Evolutionary conservation across 2,797 vertebrate species (phyloP), one percentile per base, ranked within the genome.

Genomic region (Acrossocheilus wenchowensis): DNA sequence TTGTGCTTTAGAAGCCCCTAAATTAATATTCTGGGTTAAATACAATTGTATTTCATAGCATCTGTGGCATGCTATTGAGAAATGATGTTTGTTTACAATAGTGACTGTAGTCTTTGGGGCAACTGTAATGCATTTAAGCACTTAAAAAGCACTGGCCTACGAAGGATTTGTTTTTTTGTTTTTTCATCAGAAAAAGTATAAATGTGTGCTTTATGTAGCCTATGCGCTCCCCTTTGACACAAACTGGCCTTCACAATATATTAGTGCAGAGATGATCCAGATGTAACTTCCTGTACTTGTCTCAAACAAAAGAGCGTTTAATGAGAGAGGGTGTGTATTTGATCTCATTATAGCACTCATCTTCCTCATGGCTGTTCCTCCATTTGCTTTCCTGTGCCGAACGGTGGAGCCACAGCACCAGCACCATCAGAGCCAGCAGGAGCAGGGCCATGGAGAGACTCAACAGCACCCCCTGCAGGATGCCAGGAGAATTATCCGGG

Each of bases 261-360:
- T 73, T 60, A 60, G 69, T 45, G 69, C 64, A 68, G 15, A 48
- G 50, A 41, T 8, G 8, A 60, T 73, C 68, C 69, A 45, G 39
- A 6, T 83, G 14, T 52, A 14, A 52, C 36, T 77, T 41, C 43
- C 34, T 50, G 23, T 69, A 26, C 19, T 62, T 9, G 11, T 69
- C 26, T 95, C 91, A 96, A 64, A 96, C 95, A 84, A 96, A 96
- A 0, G 95, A 96, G 75, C 95, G 94, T 73, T 95, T 96, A 81
- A 94, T 93, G 57, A 94, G 81, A 26, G 94, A 93, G 0, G 94
- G 93, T 1, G 92, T 94, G 86, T 94, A 95, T 62, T 50, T 91
- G 45, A 94, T 95, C 86, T 95, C 94, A 5, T 95, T 94, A 87
- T 94, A 95, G 43, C 92, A 90, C 54, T 93, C 94, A 4, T 95